Base-by-base conservation (phyloP, 2,888 invertebrate genomes). In the Junonia oenone region DNA sequence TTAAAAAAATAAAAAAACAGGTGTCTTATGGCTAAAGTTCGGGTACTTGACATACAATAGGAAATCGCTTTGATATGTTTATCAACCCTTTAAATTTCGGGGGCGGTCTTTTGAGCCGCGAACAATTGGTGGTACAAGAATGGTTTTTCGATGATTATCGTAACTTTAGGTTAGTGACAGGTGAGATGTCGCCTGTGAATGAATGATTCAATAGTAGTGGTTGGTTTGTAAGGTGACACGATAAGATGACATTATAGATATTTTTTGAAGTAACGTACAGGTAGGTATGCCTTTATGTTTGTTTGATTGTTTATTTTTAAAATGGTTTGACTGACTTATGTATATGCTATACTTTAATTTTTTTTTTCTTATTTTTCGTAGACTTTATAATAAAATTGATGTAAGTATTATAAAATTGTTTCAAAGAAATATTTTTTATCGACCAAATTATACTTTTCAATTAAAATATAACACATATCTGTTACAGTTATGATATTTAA, bases 51-150 rank as follows among this genome's bases (percentile, higher is more conserved):
- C 35, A 45, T 64, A 66, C 63, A 68, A 65, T 63, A 74, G 79
- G 76, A 75, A 76, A 68, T 66, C 67, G 76, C 75, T 84, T 89
- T 89, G 88, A 89, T 87, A 88, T 88, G 83, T 89, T 89, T 89
- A 89, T 89, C 87, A 86, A 84, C 81, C 82, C 84, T 85, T 86
- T 84, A 69, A 64, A 69, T 68, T 67, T 72, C 68, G 80, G 81
- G 78, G 84, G 87, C 83, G 76, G 78, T 76, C 78, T 77, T 72
- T 73, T 71, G 66, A 66, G 66, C 68, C 65, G 58, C 64, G 73
- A 82, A 87, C 83, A 85, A 87, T 83, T 70, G 72, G 68, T 71
- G 72, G 73, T 75, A 81, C 75, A 68, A 83, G 82, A 86, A 86
- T 87, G 82, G 68, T 70, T 75, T 69, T 70, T 72, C 74, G 83